These are phyloP conservation scores for Rhyacichthys aspro DNA, from an alignment of 2,797 vertebrate genomes.

Conservation along the genomic window DNA sequence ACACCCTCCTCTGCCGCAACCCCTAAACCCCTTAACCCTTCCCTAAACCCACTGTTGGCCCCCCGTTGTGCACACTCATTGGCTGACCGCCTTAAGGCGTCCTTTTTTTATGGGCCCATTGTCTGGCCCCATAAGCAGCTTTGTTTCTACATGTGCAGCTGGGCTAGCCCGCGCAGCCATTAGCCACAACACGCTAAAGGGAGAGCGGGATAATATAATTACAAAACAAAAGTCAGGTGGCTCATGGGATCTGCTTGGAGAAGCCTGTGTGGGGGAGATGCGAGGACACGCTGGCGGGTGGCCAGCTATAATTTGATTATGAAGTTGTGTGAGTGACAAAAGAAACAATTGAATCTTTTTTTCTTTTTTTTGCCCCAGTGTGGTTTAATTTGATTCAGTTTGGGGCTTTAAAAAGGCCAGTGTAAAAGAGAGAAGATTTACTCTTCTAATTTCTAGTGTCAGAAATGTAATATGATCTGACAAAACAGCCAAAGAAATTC, in stretches of 20 bases:
- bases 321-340: conserved; percentile 79
- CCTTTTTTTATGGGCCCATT: conserved; percentile 77
- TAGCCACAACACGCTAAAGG: conserved; percentile 74
- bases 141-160: conserved; percentile 84
- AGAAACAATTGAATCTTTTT: conserved; percentile 79
- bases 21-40: conserved; percentile 72
- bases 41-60: conserved; percentile 74
- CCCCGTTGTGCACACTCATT: conserved; percentile 77
- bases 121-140: conserved; percentile 80
- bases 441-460: conserved; percentile 75
- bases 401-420: conserved; percentile 57
- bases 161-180: conserved; percentile 77
- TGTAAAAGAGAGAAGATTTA: conserved; percentile 77
- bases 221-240: conserved; percentile 84
- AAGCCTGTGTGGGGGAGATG: conserved; percentile 66
- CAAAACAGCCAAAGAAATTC: conserved; percentile 52
- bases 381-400: conserved; percentile 76
- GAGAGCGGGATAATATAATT: conserved; percentile 81
- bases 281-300: conserved; percentile 74
- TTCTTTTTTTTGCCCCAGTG: conserved; percentile 72
- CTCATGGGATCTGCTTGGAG: conserved; percentile 67
- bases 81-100: conserved; percentile 81
- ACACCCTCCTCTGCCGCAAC: conserved; percentile 52
- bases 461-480: conserved; percentile 60
- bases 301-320: conserved; percentile 82